Conservation (phyloP, 2,113 vertebrate species). For the Poicephalus gulielmi region DNA sequence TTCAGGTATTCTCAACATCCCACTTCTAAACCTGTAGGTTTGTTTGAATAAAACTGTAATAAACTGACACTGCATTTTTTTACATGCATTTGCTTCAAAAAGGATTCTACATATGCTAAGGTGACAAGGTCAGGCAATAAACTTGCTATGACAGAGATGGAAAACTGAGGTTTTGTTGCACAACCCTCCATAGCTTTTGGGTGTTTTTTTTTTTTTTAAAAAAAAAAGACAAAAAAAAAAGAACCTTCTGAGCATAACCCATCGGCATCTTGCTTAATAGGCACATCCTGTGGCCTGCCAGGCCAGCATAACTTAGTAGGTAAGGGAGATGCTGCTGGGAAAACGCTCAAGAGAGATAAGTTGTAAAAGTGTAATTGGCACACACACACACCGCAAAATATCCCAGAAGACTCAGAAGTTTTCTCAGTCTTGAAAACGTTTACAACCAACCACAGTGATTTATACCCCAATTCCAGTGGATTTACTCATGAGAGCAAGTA, state of each 20-base stretch:
- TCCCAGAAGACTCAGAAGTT: constrained; percentile 24
- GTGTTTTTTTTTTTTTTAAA: too few relatives aligned
- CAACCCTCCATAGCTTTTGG: neutral
- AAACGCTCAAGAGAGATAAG: neutral
- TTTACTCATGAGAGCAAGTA: constrained; percentile 52
- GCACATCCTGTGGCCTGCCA: neutral
- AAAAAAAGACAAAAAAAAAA: neutral
- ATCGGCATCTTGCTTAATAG: neutral
- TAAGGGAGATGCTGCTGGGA: constrained; percentile 20
- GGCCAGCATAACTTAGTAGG: neutral
- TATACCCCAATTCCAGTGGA: neutral
- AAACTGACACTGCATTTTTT: neutral
- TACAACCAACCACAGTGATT: constrained; percentile 1
- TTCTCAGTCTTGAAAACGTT: constrained; percentile 28
- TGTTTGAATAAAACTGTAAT: neutral
- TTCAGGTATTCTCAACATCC: neutral
- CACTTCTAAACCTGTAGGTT: neutral
- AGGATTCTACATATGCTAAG: accelerated
- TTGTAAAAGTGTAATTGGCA: constrained; percentile 42
- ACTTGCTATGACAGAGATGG: neutral
- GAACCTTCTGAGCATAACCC: neutral
- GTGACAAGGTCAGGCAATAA: neutral
- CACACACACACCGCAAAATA: neutral
- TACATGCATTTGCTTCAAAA: neutral
- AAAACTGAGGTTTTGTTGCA: neutral